A percentile compares a stretch with the other conserved stretches of the same genome.
Evolutionary conservation across 2,888 invertebrate species (phyloP).

Genomic region (Invenusta paracnida): DNA sequence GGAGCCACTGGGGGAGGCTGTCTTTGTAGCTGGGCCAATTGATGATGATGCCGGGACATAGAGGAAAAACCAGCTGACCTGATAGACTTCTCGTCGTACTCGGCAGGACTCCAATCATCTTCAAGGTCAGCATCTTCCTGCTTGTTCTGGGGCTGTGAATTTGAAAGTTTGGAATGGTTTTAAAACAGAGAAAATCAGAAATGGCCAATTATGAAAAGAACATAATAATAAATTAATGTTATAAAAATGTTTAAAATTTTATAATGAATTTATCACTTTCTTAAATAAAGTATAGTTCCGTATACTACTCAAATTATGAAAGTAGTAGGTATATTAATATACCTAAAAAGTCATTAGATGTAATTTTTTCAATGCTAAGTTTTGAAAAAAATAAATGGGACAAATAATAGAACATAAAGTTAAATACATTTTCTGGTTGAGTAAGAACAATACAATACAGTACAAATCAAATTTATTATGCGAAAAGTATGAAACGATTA

Average conservation of each 20-base stretch:
- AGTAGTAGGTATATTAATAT: background rate
- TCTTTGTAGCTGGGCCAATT: background rate
- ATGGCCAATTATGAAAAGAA: too few relatives aligned
- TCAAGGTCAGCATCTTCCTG: too few relatives aligned
- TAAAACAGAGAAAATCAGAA: too few relatives aligned
- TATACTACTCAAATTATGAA: background rate
- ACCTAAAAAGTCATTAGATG: too few relatives aligned
- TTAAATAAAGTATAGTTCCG: too few relatives aligned
- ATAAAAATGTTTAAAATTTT: background rate
- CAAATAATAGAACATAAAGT: too few relatives aligned
- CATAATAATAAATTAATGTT: background rate
- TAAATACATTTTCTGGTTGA: too few relatives aligned
- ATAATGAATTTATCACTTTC: background rate
- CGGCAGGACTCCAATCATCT: constrained; percentile 1
- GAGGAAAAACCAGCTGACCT: background rate
- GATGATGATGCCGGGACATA: too few relatives aligned
- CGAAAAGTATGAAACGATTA: too few relatives aligned
- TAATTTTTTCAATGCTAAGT: background rate
- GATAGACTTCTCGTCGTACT: background rate
- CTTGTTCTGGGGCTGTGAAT: background rate
- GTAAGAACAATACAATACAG: too few relatives aligned
- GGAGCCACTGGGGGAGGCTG: constrained; percentile 1
- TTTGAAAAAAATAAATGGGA: too few relatives aligned
- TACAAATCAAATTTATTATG: too few relatives aligned
- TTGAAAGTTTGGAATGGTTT: background rate